Conservation (phyloP, 2,113 vertebrate species). For the Pithys albifrons region DNA sequence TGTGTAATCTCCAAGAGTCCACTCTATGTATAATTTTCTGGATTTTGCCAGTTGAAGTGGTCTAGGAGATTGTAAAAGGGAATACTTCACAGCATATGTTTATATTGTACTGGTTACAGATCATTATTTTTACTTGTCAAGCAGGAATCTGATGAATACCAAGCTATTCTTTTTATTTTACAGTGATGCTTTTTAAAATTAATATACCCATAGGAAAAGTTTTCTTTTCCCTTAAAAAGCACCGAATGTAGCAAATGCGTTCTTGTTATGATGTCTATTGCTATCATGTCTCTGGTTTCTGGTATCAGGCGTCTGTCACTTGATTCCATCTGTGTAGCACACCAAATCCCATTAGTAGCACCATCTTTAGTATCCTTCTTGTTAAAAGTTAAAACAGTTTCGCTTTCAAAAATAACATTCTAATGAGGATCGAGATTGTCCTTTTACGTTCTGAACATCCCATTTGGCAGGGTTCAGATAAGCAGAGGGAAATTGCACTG, state of each 20-base stretch:
- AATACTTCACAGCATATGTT: background rate
- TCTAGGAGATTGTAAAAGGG: background rate
- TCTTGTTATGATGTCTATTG: background rate
- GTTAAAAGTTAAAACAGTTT: slow-evolving; percentile 55
- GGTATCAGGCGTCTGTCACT: background rate
- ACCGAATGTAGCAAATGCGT: background rate
- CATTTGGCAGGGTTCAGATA: slow-evolving; percentile 60
- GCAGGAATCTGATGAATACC: background rate
- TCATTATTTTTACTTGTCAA: slow-evolving; percentile 18
- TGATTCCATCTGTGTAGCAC: background rate
- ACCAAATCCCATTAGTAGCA: slow-evolving; percentile 42
- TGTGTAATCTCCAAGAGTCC: slow-evolving; percentile 6
- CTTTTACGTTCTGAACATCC: slow-evolving; percentile 62
- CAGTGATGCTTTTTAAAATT: background rate
- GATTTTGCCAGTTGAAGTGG: background rate
- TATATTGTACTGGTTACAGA: background rate
- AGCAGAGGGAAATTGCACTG: slow-evolving; percentile 26
- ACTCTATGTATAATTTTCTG: background rate
- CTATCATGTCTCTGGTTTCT: background rate
- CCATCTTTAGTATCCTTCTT: slow-evolving; percentile 21
- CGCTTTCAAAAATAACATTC: slow-evolving; percentile 49
- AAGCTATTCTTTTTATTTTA: background rate
- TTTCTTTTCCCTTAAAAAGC: slow-evolving; percentile 4
- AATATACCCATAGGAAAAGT: slow-evolving; percentile 24
- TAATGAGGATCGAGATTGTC: slow-evolving; percentile 8